Evolutionary conservation across 1,140 invertebrate species (phyloP).

Genomic region (Leptinotarsa defecta): DNA sequence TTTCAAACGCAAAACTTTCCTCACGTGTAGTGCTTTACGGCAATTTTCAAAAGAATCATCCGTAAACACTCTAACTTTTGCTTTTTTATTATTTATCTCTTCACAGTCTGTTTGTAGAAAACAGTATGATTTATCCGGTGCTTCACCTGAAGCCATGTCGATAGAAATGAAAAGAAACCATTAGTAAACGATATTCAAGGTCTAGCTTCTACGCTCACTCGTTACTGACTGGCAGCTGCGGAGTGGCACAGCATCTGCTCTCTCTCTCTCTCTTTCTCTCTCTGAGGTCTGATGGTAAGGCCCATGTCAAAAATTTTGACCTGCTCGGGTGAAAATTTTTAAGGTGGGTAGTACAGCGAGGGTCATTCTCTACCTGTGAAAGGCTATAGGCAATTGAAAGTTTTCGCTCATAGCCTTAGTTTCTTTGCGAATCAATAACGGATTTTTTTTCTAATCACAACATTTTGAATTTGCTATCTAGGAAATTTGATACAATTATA

Average conservation of each 20-base stretch:
- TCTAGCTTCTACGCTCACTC: not conserved
- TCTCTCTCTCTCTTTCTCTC: not conserved
- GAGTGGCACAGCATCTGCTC: not conserved
- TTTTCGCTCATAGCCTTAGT: not conserved
- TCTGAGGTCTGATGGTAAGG: constrained; percentile 1
- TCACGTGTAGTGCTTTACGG: too few relatives aligned
- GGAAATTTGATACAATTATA: not conserved
- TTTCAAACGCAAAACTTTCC: too few relatives aligned
- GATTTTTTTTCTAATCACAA: constrained; percentile 6
- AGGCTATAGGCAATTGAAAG: not conserved
- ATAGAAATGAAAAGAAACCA: not conserved
- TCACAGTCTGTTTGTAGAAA: too few relatives aligned
- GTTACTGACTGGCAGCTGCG: not conserved
- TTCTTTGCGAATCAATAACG: not conserved
- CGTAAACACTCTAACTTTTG: too few relatives aligned
- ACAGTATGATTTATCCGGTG: too few relatives aligned
- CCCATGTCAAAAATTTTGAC: not conserved
- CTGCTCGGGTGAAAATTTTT: not conserved
- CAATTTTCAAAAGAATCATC: too few relatives aligned
- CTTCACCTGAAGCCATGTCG: too few relatives aligned
- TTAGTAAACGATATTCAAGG: constrained; percentile 7
- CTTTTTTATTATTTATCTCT: too few relatives aligned
- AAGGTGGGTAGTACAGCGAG: not conserved
- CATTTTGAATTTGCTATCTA: not conserved
- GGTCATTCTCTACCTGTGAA: not conserved